These are phyloP conservation scores for Hirtodrosophila cameraria DNA, from an alignment of 2,888 invertebrate species.

Conservation along the genomic window DNA sequence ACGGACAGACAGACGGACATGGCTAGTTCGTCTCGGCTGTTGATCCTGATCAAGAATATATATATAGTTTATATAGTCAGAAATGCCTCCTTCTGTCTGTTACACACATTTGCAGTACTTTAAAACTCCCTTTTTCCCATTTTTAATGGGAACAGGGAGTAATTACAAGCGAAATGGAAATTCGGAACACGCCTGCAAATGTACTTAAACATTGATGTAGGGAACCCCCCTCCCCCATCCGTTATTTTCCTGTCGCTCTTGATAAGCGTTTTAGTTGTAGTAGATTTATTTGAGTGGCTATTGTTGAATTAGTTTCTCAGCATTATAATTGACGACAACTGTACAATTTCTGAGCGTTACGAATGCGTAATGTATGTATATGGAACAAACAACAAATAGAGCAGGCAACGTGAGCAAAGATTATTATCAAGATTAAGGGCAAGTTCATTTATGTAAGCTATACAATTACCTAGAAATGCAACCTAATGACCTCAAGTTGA, in stretches of 20 bases:
- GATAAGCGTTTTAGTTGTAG: background rate
- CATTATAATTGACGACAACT: background rate
- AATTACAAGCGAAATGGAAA: too few species aligned
- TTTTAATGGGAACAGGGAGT: too few species aligned
- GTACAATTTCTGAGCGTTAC: background rate
- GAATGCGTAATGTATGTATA: too few species aligned
- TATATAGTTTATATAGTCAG: too few species aligned
- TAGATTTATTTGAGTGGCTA: background rate
- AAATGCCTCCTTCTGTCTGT: too few species aligned
- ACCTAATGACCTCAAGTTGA: background rate
- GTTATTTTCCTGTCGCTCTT: background rate
- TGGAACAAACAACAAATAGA: background rate
- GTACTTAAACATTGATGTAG: background rate
- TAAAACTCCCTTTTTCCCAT: too few species aligned
- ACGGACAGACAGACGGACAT: too few species aligned
- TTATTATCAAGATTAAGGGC: conserved; percentile 7
- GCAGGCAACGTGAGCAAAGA: background rate
- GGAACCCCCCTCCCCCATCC: too few species aligned
- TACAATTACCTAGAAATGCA: background rate
- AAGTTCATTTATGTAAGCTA: background rate
- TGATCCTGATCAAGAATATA: too few species aligned
- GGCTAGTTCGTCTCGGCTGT: too few species aligned
- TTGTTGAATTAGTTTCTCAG: conserved; percentile 12
- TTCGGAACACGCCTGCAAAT: too few species aligned
- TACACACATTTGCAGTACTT: too few species aligned